Conservation (phyloP, 2,113 vertebrate genomes). For the Lichenostomus cassidix region DNA sequence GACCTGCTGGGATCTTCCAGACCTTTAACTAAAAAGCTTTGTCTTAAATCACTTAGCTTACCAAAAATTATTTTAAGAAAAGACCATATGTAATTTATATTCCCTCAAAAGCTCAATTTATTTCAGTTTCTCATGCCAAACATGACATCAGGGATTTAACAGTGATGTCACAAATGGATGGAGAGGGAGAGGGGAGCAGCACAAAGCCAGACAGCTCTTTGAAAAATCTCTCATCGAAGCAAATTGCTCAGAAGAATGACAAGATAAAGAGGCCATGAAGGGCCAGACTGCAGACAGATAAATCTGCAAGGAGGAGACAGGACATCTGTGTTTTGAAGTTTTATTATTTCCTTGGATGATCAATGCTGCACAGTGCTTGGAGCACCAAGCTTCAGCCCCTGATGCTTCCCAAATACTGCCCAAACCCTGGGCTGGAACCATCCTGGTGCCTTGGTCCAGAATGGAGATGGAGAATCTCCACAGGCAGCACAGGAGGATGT, state of each 20-base stretch:
- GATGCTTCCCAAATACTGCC: neutral
- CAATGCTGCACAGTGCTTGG: neutral
- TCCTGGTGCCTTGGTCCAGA: neutral
- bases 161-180: neutral
- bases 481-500: neutral
- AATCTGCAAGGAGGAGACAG: conserved; percentile 28
- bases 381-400: neutral
- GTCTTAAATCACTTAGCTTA: neutral
- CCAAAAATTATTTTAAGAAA: neutral
- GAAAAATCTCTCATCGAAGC: neutral
- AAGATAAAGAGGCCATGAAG: conserved; percentile 35
- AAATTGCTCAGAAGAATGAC: conserved; percentile 1
- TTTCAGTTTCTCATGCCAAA: neutral
- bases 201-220: neutral
- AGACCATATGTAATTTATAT: neutral
- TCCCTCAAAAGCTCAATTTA: neutral
- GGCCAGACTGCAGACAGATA: conserved; percentile 51
- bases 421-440: fast-evolving
- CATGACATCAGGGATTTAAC: conserved; percentile 6
- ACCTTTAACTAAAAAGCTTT: neutral
- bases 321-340: conserved; percentile 46
- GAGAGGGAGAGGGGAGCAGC: neutral
- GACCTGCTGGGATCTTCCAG: neutral
- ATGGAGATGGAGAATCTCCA: neutral
- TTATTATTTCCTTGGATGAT: conserved; percentile 15